Evolutionary conservation across 2,113 vertebrate genomes (phyloP).

Genomic region (Gobius niger): DNA sequence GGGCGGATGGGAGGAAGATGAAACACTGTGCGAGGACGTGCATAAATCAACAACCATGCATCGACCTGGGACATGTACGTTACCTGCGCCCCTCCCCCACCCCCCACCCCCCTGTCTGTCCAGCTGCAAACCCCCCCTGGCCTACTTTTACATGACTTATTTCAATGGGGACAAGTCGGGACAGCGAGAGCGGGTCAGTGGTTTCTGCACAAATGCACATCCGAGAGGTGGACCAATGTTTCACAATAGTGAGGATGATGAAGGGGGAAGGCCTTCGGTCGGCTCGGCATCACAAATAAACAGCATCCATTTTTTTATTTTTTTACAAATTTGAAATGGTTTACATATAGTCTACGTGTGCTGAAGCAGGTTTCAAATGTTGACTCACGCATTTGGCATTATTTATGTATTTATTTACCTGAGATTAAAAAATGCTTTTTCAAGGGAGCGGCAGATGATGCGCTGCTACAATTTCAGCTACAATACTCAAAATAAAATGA

Average conservation of each 20-base stretch:
- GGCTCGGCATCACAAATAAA: too few relatives aligned
- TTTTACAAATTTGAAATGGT: too few relatives aligned
- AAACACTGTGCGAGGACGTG: constrained; percentile 5
- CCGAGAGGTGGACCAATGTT: not conserved
- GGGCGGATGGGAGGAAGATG: constrained; percentile 24
- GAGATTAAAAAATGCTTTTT: too few relatives aligned
- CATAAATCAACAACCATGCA: not conserved
- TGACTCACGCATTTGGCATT: too few relatives aligned
- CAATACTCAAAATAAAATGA: too few relatives aligned
- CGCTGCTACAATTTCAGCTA: too few relatives aligned
- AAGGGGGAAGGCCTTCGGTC: not conserved
- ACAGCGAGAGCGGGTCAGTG: not conserved
- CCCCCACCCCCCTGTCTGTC: not conserved
- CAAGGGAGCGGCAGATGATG: too few relatives aligned
- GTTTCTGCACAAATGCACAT: not conserved
- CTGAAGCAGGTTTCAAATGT: too few relatives aligned
- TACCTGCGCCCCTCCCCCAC: not conserved
- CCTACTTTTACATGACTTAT: constrained; percentile 11
- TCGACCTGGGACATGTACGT: not conserved
- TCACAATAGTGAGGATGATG: not conserved
- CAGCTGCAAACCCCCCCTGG: constrained; percentile 6
- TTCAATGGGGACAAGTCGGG: not conserved
- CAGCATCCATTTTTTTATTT: too few relatives aligned
- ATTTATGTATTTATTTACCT: too few relatives aligned
- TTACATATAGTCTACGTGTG: too few relatives aligned